Conservation (phyloP, 2,113 vertebrate genomes). For the Addax nasomaculatus region DNA sequence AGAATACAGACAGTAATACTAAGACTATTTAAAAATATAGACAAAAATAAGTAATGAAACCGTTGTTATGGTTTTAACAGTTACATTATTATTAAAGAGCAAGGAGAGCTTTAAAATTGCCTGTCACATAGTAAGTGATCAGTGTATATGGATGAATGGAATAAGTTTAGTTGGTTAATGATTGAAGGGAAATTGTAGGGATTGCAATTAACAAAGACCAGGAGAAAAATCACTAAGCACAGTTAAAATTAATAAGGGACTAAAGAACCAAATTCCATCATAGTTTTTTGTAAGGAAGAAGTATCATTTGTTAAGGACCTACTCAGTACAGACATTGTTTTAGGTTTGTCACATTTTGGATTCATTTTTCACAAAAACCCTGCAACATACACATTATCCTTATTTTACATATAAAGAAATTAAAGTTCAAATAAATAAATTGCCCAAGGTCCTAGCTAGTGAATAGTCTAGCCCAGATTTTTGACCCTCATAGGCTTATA, state of each 20-base stretch:
- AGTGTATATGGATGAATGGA: background rate
- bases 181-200: background rate
- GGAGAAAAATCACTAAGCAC: background rate
- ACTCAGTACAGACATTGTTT: background rate
- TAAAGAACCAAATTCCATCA: background rate
- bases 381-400: background rate
- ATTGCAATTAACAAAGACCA: background rate
- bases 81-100: background rate
- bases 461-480: background rate
- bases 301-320: background rate
- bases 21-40: background rate
- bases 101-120: background rate
- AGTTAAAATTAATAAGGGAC: background rate
- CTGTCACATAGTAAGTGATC: background rate
- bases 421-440: constrained; percentile 10
- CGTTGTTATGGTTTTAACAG: background rate
- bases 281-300: background rate
- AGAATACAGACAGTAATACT: background rate
- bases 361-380: background rate
- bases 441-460: background rate
- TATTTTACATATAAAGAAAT: background rate
- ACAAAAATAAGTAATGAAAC: background rate
- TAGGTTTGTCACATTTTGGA: background rate
- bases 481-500: background rate
- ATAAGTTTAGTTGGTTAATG: background rate